Evolutionary conservation across 2,888 invertebrate species (phyloP), one percentile per base, ranked within the genome.

Genomic region (Tyria jacobaeae): DNA sequence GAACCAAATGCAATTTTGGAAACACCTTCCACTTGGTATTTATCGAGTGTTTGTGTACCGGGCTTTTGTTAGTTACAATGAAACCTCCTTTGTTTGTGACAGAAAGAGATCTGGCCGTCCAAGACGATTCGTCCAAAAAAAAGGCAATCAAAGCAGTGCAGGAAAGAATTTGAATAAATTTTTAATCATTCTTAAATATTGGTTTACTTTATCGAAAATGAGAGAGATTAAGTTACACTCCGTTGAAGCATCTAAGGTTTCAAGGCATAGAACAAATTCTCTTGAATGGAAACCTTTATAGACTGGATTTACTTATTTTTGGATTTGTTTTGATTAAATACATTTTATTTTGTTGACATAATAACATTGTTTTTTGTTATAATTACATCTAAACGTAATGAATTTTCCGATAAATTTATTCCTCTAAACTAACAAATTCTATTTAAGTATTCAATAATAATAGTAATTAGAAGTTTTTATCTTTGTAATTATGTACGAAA

Each of bases 221-320:
- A 6, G 14, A 53, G 44, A 60, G 56, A 25, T 49, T 62, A 51
- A 68, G 75, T 68, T 57, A 57, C 72, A 74, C 60, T 75, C 57
- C 39, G 48, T 15, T 56, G 24, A 66, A 74, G 64, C 68, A 70
- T 72, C 53, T 62, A n/a, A 52, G 64, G 51, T 62, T 71, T 75
- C 64, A 51, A 65, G 49, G 24, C 55, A 34, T 27, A 49, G 24
- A 64, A 72, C 67, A 59, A 75, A 74, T 71, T 64, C 44, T 50
- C 58, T 65, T 67, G 39, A 62, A 39, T 27, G 21, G 53, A 41
- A 27, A 39, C 24, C 44, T 58, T 50, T 57, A 56, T 51, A 31
- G 24, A 57, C 60, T 35, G n/a, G 49, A 37, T 52, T 59, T 4
- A 68, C 57, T 63, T 64, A 59, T 69, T n/a, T n/a, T n/a, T n/a